Evolutionary conservation across 2,797 vertebrate genomes (phyloP), one percentile per base, ranked within the genome.

Genomic region (Sebastes melanostomus): DNA sequence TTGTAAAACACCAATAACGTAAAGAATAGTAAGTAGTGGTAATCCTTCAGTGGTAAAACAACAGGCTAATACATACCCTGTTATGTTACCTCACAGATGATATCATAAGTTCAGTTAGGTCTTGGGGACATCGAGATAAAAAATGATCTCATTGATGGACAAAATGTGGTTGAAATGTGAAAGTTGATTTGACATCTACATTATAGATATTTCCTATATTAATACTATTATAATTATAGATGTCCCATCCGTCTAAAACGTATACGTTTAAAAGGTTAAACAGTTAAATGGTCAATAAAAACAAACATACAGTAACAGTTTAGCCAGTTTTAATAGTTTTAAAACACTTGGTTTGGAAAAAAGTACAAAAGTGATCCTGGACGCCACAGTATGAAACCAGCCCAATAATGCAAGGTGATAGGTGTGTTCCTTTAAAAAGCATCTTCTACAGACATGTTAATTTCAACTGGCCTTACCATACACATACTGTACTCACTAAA

Each of bases 331-430:
- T 96, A 96, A 95, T 96, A 96, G 95, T 97, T 97, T 97, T 97
- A 97, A 98, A 98, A 98, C 94, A 90, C 93, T 89, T 93, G 92
- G 87, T 92, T 93, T 94, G 90, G 90, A 97, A 97, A 97, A 97
- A 97, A 97, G 97, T 98, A 99, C 97, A 99, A 99, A 99, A 99
- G 95, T 96, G 91, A 95, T 94, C 94, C 72, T 93, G 95, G 96
- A 96, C 89, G 91, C 95, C 95, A 94, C 96, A 95, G 96, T 97
- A 96, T 96, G 96, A 96, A 96, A 97, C 96, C 96, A 97, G 95
- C 85, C 90, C 90, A 87, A 82, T 89, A 90, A 93, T 95, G 95
- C 96, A 95, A 94, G 96, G 96, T 93, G 94, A 96, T 94, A 96
- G 94, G 94, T 96, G 96, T 94, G 94, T 94, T 94, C 80, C 76